Conservation (phyloP, 1,140 invertebrate species). For the Gryllus bimaculatus region DNA sequence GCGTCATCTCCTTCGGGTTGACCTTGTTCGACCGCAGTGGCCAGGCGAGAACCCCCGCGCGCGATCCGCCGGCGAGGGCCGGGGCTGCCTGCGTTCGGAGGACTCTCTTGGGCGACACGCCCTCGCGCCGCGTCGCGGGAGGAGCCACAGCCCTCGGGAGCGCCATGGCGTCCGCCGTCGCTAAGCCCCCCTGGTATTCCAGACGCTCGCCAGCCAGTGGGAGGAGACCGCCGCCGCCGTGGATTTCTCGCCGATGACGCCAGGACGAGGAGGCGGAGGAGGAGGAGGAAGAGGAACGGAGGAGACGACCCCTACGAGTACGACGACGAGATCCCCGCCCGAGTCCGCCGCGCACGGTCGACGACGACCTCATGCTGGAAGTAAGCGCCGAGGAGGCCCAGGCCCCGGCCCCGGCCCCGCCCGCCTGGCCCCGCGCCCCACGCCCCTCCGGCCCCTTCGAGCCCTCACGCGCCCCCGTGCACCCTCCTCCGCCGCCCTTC, state of each 20-base stretch:
- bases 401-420: too few species aligned
- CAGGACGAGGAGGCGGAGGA: conserved; percentile 21
- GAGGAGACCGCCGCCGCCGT: conserved; percentile 10
- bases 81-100: too few species aligned
- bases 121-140: background rate
- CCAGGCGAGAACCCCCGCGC: too few species aligned
- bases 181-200: background rate
- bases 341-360: background rate
- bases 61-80: too few species aligned
- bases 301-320: conserved; percentile 42
- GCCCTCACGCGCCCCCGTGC: too few species aligned
- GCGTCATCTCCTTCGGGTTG: too few species aligned
- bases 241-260: conserved; percentile 18
- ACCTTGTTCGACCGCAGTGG: too few species aligned
- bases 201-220: background rate
- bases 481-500: too few species aligned
- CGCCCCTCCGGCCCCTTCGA: too few species aligned
- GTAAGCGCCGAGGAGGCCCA: conserved; percentile 21
- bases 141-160: background rate
- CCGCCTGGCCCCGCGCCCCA: too few species aligned
- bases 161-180: background rate
- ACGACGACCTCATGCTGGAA: conserved; percentile 30
- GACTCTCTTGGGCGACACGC: too few species aligned
- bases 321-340: conserved; percentile 38
- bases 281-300: conserved; percentile 21